A percentile compares a stretch with the other conserved stretches of the same genome.
Evolutionary conservation across 1,140 invertebrate species (phyloP).

Genomic region (Pollicipes pollicipes): DNA sequence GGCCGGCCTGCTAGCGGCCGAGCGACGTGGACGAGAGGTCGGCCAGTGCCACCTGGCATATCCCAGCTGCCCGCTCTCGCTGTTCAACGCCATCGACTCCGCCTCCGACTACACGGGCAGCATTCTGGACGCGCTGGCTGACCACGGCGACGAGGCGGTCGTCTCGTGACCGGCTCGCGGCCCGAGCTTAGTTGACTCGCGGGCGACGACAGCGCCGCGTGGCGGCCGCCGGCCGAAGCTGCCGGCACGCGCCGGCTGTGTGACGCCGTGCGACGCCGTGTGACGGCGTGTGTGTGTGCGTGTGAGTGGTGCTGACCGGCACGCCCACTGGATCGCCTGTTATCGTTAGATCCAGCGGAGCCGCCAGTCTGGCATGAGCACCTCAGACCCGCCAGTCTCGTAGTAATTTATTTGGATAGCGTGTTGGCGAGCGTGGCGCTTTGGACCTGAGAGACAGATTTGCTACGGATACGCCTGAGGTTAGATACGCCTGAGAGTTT

Average conservation of each 20-base stretch:
- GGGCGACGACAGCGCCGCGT: too few relatives aligned
- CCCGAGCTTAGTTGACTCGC: not conserved
- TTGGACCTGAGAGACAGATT: too few relatives aligned
- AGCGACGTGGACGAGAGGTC: constrained; percentile 17
- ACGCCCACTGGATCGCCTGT: too few relatives aligned
- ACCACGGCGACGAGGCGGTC: too few relatives aligned
- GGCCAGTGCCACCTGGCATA: constrained; percentile 18
- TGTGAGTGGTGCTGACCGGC: too few relatives aligned
- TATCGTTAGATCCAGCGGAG: not conserved
- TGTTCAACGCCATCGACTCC: constrained; percentile 12
- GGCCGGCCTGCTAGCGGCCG: constrained; percentile 15
- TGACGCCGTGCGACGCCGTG: not conserved
- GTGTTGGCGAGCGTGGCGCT: too few relatives aligned
- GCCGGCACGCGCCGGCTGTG: not conserved
- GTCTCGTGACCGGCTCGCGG: not conserved
- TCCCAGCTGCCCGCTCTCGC: constrained; percentile 17
- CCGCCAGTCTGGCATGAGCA: too few relatives aligned
- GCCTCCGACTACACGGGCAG: not conserved
- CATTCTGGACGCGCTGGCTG: not conserved
- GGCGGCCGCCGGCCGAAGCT: not conserved
- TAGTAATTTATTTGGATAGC: too few relatives aligned
- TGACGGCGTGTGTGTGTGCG: not conserved
- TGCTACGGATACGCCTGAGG: too few relatives aligned
- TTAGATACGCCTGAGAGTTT: too few relatives aligned
- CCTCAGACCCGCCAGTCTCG: too few relatives aligned